phyloP scores from a whole-genome alignment of 2,113 vertebrate species.

The Argyrosomus japonicus region DNA sequence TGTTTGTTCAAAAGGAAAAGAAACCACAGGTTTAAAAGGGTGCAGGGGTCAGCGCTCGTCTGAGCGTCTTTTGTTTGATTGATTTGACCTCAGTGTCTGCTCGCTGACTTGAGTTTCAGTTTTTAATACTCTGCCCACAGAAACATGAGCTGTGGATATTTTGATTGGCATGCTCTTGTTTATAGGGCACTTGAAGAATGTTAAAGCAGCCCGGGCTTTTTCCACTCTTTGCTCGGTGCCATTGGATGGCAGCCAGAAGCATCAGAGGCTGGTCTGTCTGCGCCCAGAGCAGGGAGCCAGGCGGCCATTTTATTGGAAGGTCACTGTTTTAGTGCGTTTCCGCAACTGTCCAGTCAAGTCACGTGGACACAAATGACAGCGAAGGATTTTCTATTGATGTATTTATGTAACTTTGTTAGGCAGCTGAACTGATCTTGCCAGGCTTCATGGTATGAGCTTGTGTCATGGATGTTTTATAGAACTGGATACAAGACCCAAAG shows the following conservation, averaged over 20 bases:
- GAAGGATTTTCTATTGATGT: neutral
- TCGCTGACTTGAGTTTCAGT: constrained; percentile 22
- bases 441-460: too few relatives aligned
- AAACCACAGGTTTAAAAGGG: constrained; percentile 17
- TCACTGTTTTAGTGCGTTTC: constrained; percentile 32
- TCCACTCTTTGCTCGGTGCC: constrained; percentile 16
- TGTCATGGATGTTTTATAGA: too few relatives aligned
- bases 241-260: constrained; percentile 26
- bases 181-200: constrained; percentile 41
- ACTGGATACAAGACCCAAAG: too few relatives aligned
- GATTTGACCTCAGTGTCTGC: constrained; percentile 27
- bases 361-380: neutral
- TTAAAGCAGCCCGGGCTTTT: constrained; percentile 27
- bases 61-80: constrained; percentile 17
- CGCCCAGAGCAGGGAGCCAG: constrained; percentile 33
- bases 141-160: constrained; percentile 52
- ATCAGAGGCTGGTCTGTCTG: constrained; percentile 24
- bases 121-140: constrained; percentile 34
- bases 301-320: constrained; percentile 32
- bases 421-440: too few relatives aligned
- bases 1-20: constrained; percentile 6
- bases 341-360: constrained; percentile 7
- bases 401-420: neutral
- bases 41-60: neutral
- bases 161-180: constrained; percentile 39